phyloP scores from a whole-genome alignment of 2,113 vertebrate genomes.

The Chinchilla lanigera region DNA sequence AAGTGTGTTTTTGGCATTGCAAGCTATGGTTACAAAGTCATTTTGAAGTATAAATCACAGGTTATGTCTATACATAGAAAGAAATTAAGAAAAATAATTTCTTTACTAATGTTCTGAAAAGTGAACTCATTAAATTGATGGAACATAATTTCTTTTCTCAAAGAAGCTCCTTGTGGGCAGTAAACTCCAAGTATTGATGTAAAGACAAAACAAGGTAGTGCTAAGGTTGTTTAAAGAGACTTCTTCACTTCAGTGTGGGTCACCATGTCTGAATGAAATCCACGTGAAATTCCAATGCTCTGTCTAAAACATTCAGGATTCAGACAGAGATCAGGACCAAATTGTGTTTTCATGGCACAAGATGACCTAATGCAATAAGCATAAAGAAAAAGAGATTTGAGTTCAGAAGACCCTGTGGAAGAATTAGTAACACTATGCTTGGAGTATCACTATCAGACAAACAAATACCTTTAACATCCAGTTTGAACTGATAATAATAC shows the following conservation, averaged over 20 bases:
- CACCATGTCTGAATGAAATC: not conserved
- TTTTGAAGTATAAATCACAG: not conserved
- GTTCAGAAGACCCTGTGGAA: not conserved
- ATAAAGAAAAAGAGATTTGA: not conserved
- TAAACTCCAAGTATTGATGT: not conserved
- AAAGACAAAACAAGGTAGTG: not conserved
- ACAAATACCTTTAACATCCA: not conserved
- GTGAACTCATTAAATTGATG: not conserved
- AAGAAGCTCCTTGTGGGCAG: not conserved
- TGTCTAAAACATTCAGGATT: not conserved
- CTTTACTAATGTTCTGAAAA: not conserved
- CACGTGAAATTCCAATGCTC: not conserved
- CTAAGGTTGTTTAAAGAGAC: not conserved
- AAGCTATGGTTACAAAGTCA: not conserved
- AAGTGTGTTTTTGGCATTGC: not conserved
- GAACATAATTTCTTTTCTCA: not conserved
- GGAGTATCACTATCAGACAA: not conserved
- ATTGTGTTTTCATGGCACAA: not conserved
- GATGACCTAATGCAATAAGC: not conserved
- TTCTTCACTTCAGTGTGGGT: not conserved
- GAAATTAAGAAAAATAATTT: not conserved
- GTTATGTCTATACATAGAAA: not conserved
- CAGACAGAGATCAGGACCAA: not conserved
- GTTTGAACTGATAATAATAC: not conserved
- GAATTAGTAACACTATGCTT: not conserved